phyloP scores from a whole-genome alignment of 2,888 invertebrate species.

The Metallyticus violacea region DNA sequence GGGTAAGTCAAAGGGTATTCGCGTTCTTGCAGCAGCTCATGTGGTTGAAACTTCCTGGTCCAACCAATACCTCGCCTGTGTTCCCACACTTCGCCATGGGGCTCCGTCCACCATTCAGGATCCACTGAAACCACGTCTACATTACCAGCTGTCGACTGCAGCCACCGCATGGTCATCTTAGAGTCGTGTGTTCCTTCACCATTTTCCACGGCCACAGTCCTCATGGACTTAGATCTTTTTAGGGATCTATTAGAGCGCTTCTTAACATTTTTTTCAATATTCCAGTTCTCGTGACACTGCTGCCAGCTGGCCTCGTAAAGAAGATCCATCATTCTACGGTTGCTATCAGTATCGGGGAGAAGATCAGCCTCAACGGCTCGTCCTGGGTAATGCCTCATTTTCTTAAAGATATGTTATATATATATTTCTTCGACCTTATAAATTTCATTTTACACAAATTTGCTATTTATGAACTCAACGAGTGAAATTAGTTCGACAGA shows the following conservation, averaged over 20 bases:
- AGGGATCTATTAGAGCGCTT: not conserved
- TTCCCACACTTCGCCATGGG: slow-evolving; percentile 13
- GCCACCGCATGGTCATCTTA: not conserved
- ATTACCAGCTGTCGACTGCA: not conserved
- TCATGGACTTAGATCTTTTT: slow-evolving; percentile 17
- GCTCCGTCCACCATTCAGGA: not conserved
- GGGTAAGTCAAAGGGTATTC: not conserved
- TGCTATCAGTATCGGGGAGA: slow-evolving; percentile 64
- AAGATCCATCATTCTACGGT: slow-evolving; percentile 67
- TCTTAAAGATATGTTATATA: no score
- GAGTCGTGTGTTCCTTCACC: not conserved
- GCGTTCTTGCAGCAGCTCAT: not conserved
- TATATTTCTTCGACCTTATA: no score
- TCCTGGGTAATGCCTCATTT: slow-evolving; percentile 81
- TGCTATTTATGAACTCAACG: no score
- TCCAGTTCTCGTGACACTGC: slow-evolving; percentile 50
- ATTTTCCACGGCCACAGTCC: not conserved
- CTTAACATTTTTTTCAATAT: slow-evolving; percentile 20
- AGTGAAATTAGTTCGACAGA: no score
- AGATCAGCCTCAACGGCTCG: slow-evolving; percentile 69
- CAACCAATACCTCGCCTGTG: slow-evolving; percentile 18
- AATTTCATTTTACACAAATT: no score
- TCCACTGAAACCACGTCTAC: no score
- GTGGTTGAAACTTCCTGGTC: slow-evolving; percentile 6
- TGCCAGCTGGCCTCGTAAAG: slow-evolving; percentile 62